phyloP scores from a whole-genome alignment of 2,113 vertebrate species.

The Thamnophis sirtalis region DNA sequence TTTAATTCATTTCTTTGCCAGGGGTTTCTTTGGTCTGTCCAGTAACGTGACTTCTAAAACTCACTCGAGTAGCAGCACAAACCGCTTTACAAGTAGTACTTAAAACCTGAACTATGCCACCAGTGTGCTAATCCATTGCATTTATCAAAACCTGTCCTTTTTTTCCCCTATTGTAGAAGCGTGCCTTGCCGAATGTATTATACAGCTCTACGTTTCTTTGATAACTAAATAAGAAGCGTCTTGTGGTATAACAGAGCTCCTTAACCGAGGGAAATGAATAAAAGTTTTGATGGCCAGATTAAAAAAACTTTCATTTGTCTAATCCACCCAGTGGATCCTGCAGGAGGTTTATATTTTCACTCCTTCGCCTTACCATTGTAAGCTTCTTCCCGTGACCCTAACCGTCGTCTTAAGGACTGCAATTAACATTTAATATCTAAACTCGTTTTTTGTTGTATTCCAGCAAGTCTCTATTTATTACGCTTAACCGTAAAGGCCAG shows the following conservation, averaged over 20 bases:
- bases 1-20: background rate
- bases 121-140: conserved; percentile 9
- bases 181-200: background rate
- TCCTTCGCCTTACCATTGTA: background rate
- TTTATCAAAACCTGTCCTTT: conserved; percentile 23
- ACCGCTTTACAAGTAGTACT: conserved; percentile 25
- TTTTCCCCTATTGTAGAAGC: conserved; percentile 11
- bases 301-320: background rate
- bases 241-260: background rate
- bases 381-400: background rate
- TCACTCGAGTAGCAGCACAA: conserved; percentile 49
- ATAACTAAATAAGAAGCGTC: background rate
- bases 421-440: background rate
- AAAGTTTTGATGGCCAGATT: background rate
- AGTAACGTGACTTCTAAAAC: conserved; percentile 25
- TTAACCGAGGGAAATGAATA: conserved; percentile 32
- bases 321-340: background rate
- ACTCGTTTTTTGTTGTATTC: background rate
- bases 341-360: background rate
- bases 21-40: background rate
- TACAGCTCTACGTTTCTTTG: background rate
- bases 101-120: conserved; percentile 27
- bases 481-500: background rate
- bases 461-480: background rate
- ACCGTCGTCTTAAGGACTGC: background rate